Conservation (phyloP, 2,888 invertebrate species). For the Vesta saturnalis region DNA sequence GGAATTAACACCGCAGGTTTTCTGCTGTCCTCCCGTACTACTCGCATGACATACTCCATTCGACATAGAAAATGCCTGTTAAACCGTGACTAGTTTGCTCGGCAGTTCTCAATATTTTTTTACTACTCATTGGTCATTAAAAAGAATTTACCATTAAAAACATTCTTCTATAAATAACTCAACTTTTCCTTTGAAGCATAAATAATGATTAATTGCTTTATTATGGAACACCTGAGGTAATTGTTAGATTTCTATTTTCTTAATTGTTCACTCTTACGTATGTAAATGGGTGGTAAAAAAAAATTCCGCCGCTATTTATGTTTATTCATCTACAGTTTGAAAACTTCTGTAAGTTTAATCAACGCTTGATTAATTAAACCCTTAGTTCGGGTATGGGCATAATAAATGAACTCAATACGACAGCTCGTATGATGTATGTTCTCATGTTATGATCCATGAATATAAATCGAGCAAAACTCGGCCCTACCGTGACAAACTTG, state of each 20-base stretch:
- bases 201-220: constrained; percentile 14
- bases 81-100: constrained; percentile 53
- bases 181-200: not conserved
- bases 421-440: constrained; percentile 55
- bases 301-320: not conserved
- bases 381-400: constrained; percentile 49
- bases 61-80: constrained; percentile 57
- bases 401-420: constrained; percentile 56
- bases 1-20: constrained; percentile 52
- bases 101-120: constrained; percentile 45
- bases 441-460: constrained; percentile 57
- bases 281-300: not conserved
- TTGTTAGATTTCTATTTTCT: not conserved
- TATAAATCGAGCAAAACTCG: constrained; percentile 49
- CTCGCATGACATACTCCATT: constrained; percentile 56
- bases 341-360: constrained; percentile 46
- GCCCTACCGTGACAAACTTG: constrained; percentile 48
- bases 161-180: constrained; percentile 17
- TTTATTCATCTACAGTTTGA: constrained; percentile 22
- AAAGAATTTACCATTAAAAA: constrained; percentile 19
- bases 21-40: constrained; percentile 49
- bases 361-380: constrained; percentile 52
- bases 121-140: constrained; percentile 13
- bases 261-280: constrained; percentile 4
- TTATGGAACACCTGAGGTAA: constrained; percentile 7